Base-by-base conservation (phyloP, 2,888 invertebrate genomes). In the Cephalotes varians region DNA sequence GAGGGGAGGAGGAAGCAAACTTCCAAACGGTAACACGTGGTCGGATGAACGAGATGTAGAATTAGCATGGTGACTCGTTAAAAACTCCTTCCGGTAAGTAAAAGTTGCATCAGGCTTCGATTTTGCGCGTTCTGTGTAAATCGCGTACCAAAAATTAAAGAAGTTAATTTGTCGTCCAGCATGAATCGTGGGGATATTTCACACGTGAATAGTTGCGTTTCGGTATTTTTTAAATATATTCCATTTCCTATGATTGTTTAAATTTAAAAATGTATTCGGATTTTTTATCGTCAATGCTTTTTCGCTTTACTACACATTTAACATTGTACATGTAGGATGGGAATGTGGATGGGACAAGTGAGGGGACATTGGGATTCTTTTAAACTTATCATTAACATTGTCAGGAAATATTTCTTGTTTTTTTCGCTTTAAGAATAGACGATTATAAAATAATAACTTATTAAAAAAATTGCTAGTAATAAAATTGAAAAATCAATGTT, bases 41-140 rank as follows among this genome's bases (percentile, higher is more conserved):
- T 12, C 28, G 34, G 40, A 2, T 31, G 60, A 82, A 79, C 74
- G 67, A 85, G 54, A 85, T 54, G 82, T 82, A 60, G 67, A 82
- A 82, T 82, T 83, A 83, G 72, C 71, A 18, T 47, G 64, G 64
- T 65, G 88, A 90, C 85, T 89, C 82, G 88, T 88, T 86, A 85
- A 79, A 49, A 74, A 51, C 49, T n/a, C 51, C 31, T 4, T 21
- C 44, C 47, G 62, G 40, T 28, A 31, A 9, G 58, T 51, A 18
- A 51, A 85, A 84, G 82, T 86, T 83, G 18, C 58, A 69, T 58
- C 56, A 37, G 37, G 31, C 10, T 58, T 77, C 56, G 65, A 82
- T 82, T 37, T 69, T 56, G 47, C n/a, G 49, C 21, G 25, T 21
- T 31, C 18, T 12, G 12, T 60, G 15, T 54, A 58, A 76, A 80